phyloP scores from a whole-genome alignment of 2,113 vertebrate species.

The Laticauda colubrina region DNA sequence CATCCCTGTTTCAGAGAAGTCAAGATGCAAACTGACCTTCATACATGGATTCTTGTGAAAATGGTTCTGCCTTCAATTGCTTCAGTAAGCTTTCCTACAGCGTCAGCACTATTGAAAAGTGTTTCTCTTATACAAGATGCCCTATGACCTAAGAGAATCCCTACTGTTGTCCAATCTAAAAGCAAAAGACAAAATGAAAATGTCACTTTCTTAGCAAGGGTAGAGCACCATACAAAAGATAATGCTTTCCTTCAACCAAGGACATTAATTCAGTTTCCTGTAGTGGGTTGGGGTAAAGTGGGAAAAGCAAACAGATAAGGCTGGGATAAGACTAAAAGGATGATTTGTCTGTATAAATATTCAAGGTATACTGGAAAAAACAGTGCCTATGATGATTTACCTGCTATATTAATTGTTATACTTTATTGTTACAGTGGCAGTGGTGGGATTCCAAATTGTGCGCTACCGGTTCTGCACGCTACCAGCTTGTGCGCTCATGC shows the following conservation, averaged over 20 bases:
- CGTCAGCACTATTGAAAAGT: constrained; percentile 25
- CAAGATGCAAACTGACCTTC: constrained; percentile 30
- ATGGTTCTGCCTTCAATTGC: constrained; percentile 29
- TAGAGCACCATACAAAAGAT: neutral
- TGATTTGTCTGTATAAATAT: neutral
- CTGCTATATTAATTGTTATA: neutral
- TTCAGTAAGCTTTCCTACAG: constrained; percentile 24
- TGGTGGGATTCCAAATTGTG: too few species aligned
- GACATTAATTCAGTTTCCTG: neutral
- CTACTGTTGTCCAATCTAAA: constrained; percentile 14
- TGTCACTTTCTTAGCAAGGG: constrained; percentile 20
- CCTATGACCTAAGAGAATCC: constrained; percentile 16
- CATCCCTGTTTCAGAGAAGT: constrained; percentile 10
- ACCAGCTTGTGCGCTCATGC: too few species aligned
- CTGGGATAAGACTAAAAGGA: neutral
- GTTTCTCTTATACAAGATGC: constrained; percentile 27
- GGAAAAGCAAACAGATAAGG: neutral
- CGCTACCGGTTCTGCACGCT: too few species aligned
- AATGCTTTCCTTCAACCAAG: neutral
- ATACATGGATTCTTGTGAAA: constrained; percentile 37
- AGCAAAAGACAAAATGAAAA: constrained; percentile 17
- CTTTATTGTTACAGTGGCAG: neutral
- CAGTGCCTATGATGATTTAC: neutral
- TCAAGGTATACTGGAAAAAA: neutral
- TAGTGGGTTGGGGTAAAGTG: neutral